Evolutionary conservation across 2,888 invertebrate genomes (phyloP), one percentile per base, ranked within the genome.

Genomic region (Drosophila falleni): DNA sequence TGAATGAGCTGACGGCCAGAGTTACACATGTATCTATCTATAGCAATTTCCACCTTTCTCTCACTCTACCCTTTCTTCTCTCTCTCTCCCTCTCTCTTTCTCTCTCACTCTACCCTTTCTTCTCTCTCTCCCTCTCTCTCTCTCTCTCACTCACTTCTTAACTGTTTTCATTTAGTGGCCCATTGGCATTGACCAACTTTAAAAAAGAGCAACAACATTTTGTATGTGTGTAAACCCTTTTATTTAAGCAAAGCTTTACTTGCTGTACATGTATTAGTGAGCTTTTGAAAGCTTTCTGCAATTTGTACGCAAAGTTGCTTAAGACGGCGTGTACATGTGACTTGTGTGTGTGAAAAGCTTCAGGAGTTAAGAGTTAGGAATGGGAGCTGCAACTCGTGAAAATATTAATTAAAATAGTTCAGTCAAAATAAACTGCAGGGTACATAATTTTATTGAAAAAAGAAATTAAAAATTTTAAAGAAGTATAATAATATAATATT

Each of bases 1-100:
- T 87, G 82, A 82, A 84, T 87, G 87, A 86, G 81, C 71, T 68
- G 73, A 50, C 58, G 50, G 58, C 58, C 47, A 35, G 51, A 39
- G 42, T 33, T 23, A 44, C 55, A 44, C 33, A 53, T 37, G 37
- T 44, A 56, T 56, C 53, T 56, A 51, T 53, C 58, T 56, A 23
- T 58, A 42, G 46, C 46, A 26, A 54, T 47, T 10, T 47, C 65
- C 16, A 55, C 16, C 42, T 58, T 49, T 42, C 15, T 9, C 54
- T 26, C 19, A 2, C 9, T 35, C 33, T 15, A 8, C 8, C 29
- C 8, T 8, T 29, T 8, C 5, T 8, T 29, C 29, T 29, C 29
- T 3, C 3, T 26, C 26, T 26, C 26, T 26, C 37, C 2, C 16
- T 23, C 16, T 11, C 35, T 31, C 9, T 29, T 26, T 50, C 44